Evolutionary conservation across 2,888 invertebrate genomes (phyloP).

Genomic region (Heliconius cydno): DNA sequence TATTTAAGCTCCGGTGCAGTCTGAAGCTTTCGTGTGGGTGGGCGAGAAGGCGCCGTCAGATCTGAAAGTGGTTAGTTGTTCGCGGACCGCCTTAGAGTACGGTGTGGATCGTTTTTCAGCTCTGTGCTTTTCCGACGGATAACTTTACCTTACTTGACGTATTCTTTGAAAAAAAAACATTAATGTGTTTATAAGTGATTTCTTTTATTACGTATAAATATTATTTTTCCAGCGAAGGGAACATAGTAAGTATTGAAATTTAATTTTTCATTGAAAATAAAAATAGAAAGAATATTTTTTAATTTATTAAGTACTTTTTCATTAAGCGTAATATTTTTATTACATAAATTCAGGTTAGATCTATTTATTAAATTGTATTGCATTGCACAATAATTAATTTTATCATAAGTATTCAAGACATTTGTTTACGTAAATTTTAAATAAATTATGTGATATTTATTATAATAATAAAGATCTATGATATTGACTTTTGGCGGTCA

Average conservation of each 20-base stretch:
- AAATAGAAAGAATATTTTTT: background rate
- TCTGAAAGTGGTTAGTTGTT: conserved; percentile 49
- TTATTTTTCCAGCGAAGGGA: background rate
- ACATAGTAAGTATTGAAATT: conserved; percentile 35
- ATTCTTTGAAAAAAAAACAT: conserved; percentile 22
- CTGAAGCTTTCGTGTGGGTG: conserved; percentile 37
- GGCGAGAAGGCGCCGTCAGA: conserved; percentile 31
- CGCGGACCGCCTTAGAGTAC: conserved; percentile 50
- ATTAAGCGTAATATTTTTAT: background rate
- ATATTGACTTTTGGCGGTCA: no score
- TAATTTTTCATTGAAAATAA: background rate
- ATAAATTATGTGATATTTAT: no score
- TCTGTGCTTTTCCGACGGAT: conserved; percentile 46
- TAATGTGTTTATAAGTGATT: conserved; percentile 38
- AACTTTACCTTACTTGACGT: conserved; percentile 51
- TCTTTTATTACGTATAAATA: conserved; percentile 16
- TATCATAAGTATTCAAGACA: no score
- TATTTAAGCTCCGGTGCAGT: conserved; percentile 37
- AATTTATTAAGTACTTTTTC: background rate
- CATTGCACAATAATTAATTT: no score
- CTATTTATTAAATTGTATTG: no score
- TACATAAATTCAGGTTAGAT: background rate
- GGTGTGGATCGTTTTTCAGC: conserved; percentile 48
- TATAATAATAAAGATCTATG: no score
- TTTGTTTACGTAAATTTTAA: no score